Conservation (phyloP, 2,113 vertebrate species). For the Hemichromis elongatus region DNA sequence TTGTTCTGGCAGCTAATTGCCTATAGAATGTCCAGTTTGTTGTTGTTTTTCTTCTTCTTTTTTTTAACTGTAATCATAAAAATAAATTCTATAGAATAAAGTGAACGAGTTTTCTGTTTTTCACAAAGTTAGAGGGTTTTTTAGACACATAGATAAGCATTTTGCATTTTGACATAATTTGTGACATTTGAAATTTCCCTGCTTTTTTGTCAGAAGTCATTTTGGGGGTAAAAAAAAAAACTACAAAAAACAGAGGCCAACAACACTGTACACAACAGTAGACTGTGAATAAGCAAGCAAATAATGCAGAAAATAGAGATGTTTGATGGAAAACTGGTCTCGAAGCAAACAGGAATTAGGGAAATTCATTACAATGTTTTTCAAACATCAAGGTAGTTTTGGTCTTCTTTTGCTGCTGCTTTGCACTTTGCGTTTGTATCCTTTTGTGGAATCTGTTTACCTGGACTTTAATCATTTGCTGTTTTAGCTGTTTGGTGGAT, state of each 20-base stretch:
- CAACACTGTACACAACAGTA: neutral
- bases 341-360: neutral
- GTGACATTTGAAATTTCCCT: neutral
- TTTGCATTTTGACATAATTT: neutral
- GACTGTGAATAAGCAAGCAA: neutral
- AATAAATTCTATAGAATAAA: neutral
- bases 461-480: neutral
- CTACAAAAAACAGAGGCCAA: neutral
- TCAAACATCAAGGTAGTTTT: neutral
- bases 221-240: neutral
- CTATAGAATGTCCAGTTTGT: neutral
- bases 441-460: neutral
- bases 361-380: neutral
- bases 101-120: neutral
- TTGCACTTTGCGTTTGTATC: neutral
- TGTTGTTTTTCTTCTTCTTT: neutral
- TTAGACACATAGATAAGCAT: neutral
- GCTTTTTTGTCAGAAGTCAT: neutral
- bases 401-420: neutral
- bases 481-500: neutral
- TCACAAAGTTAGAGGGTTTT: neutral
- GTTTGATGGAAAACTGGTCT: neutral
- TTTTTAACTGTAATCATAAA: neutral
- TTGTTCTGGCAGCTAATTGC: neutral
- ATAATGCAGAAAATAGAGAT: neutral